A percentile compares a stretch with the other conserved stretches of the same genome.
These are phyloP conservation scores for Hermatobates lingyangjiaoensis DNA, from an alignment of 1,140 invertebrate species.

Conservation along the genomic window DNA sequence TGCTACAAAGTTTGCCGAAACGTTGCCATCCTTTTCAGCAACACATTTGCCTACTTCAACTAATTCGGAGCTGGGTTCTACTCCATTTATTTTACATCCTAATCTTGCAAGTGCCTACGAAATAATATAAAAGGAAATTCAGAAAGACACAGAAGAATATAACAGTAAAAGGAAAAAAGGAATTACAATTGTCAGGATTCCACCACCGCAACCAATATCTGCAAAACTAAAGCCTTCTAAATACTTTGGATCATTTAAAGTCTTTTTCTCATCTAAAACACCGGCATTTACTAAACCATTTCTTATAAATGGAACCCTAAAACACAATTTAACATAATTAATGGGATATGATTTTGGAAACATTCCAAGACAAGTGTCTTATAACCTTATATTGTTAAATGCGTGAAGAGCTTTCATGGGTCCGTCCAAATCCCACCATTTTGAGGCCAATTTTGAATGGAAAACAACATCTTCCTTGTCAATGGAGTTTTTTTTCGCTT, in stretches of 20 bases:
- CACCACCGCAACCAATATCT: not conserved
- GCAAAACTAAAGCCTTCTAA: not conserved
- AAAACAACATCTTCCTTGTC: not conserved
- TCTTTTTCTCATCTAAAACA: not conserved
- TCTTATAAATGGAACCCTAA: not conserved
- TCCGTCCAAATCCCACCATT: conserved; percentile 8
- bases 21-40: not conserved
- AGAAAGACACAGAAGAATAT: not conserved
- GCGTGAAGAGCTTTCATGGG: conserved; percentile 1
- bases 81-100: not conserved
- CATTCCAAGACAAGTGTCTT: no score
- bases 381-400: not conserved
- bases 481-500: no score
- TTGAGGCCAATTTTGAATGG: not conserved
- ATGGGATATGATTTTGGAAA: no score
- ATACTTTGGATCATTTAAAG: not conserved
- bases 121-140: not conserved
- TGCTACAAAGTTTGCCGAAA: not conserved
- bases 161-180: not conserved
- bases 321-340: not conserved
- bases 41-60: not conserved
- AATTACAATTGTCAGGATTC: not conserved
- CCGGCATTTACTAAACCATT: not conserved
- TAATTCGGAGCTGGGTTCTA: not conserved
- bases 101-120: not conserved